phyloP scores from a whole-genome alignment of 1,140 invertebrate genomes.

The Formica exsecta region DNA sequence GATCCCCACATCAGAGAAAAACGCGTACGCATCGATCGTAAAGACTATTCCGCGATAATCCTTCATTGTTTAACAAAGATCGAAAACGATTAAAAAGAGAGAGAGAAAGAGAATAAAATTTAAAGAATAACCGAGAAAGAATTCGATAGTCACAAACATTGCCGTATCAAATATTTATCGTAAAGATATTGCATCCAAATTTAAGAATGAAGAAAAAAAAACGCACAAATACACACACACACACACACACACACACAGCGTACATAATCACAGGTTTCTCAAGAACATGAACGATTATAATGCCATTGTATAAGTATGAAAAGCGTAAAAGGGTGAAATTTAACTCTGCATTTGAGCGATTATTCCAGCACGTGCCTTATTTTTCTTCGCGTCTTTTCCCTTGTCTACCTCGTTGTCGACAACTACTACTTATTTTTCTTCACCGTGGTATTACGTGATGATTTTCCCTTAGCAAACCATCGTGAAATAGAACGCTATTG shows the following conservation, averaged over 20 bases:
- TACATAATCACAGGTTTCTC: constrained; percentile 17
- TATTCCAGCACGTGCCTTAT: constrained; percentile 77
- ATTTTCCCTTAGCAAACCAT: constrained; percentile 7
- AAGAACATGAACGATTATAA: constrained; percentile 29
- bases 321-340: constrained; percentile 61
- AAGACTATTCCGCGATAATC: constrained; percentile 2
- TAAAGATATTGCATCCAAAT: background rate
- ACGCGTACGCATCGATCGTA: constrained; percentile 1
- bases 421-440: constrained; percentile 59
- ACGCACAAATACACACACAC: too few relatives aligned
- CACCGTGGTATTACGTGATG: constrained; percentile 5
- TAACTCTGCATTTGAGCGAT: constrained; percentile 80
- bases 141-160: background rate
- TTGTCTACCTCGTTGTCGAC: background rate
- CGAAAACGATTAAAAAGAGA: background rate
- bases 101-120: background rate
- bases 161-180: background rate
- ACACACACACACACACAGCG: too few relatives aligned
- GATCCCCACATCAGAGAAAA: constrained; percentile 21
- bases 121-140: background rate
- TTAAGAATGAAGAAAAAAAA: background rate
- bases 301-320: background rate
- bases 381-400: constrained; percentile 41
- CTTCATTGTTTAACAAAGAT: background rate
- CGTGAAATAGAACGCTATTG: background rate